Evolutionary conservation across 2,113 vertebrate genomes (phyloP).

Genomic region (Gobiocypris rarus): DNA sequence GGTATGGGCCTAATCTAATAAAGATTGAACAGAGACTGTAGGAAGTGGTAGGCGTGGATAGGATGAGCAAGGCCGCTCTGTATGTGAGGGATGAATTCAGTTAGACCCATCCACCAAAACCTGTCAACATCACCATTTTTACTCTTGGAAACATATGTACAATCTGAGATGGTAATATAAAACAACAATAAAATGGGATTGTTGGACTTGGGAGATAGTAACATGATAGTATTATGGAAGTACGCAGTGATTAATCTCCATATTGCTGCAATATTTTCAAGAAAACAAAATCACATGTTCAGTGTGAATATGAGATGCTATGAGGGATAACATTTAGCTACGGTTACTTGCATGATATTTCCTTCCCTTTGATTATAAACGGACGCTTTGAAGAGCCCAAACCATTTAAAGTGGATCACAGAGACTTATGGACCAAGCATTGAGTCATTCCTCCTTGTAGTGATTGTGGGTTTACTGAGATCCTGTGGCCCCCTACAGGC

Average conservation of each 20-base stretch:
- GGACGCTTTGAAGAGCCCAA: conserved; percentile 43
- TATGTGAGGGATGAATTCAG: conserved; percentile 49
- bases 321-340: conserved; percentile 34
- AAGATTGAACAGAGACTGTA: conserved; percentile 33
- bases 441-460: conserved; percentile 61
- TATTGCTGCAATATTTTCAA: conserved; percentile 49
- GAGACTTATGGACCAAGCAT: conserved; percentile 57
- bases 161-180: conserved; percentile 39
- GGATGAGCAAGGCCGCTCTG: conserved; percentile 59
- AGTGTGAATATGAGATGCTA: conserved; percentile 41
- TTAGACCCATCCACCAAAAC: conserved; percentile 47
- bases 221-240: not conserved
- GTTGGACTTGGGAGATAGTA: not conserved
- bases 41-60: conserved; percentile 56
- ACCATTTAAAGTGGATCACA: conserved; percentile 57
- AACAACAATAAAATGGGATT: conserved; percentile 42
- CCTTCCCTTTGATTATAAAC: conserved; percentile 35
- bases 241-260: conserved; percentile 1
- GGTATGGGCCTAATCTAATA: conserved; percentile 74
- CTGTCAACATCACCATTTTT: conserved; percentile 44
- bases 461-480: conserved; percentile 38
- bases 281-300: conserved; percentile 54
- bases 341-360: conserved; percentile 33
- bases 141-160: conserved; percentile 47
- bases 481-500: conserved; percentile 44